phyloP scores from a whole-genome alignment of 2,888 invertebrate genomes.

The Adelphocoris suturalis region DNA sequence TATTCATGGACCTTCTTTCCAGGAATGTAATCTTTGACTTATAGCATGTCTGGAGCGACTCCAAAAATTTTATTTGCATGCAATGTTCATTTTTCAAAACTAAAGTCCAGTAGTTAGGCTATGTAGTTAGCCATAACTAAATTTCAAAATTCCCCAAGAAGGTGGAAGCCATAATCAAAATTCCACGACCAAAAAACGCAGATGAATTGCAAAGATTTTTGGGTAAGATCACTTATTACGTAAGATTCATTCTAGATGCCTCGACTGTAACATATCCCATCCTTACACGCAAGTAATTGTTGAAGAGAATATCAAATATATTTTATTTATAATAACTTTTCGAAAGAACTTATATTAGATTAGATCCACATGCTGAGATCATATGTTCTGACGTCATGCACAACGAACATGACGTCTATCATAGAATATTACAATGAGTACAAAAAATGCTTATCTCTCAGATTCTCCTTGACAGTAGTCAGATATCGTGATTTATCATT shows the following conservation, averaged over 20 bases:
- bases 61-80: neutral
- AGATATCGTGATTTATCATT: too few relatives aligned
- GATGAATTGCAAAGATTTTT: conserved; percentile 50
- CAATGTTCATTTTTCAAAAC: neutral
- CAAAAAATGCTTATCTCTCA: too few relatives aligned
- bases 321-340: too few relatives aligned
- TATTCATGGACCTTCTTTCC: conserved; percentile 55
- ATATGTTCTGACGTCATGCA: too few relatives aligned
- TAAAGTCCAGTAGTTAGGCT: conserved; percentile 4
- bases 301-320: too few relatives aligned
- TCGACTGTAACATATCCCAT: conserved; percentile 34
- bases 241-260: conserved; percentile 14
- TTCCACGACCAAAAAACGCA: neutral
- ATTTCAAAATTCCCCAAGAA: conserved; percentile 48
- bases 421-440: too few relatives aligned
- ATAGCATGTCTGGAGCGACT: neutral
- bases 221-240: conserved; percentile 50
- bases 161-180: conserved; percentile 14
- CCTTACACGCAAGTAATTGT: too few relatives aligned
- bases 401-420: too few relatives aligned
- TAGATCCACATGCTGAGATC: too few relatives aligned
- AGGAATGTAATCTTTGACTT: neutral
- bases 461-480: too few relatives aligned
- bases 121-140: conserved; percentile 22
- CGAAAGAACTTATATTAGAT: too few relatives aligned